Conservation (phyloP, 2,797 vertebrate species). For the Gobionotothen gibberifrons region DNA sequence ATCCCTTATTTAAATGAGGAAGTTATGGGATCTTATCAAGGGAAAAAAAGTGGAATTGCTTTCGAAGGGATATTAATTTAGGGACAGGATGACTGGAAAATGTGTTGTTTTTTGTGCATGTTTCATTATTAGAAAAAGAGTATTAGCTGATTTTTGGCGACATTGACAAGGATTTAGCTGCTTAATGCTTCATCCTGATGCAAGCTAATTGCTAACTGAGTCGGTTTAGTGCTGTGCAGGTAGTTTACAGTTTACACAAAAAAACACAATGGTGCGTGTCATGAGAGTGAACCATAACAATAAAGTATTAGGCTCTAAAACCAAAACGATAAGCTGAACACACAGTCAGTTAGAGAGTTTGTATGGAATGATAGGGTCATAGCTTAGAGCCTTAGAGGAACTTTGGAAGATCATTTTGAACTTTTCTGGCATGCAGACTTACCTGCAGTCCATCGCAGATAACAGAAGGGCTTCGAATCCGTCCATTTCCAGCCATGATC, state of each 20-base stretch:
- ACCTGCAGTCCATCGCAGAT: slow-evolving; percentile 92
- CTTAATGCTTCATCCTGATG: background rate
- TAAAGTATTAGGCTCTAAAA: background rate
- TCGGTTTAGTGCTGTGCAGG: background rate
- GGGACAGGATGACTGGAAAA: background rate
- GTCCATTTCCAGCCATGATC: slow-evolving; percentile 93
- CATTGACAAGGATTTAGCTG: no score
- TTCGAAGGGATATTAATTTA: background rate
- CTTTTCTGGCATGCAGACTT: slow-evolving; percentile 43
- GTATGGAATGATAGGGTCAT: background rate
- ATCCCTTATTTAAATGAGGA: background rate
- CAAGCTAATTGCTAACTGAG: background rate
- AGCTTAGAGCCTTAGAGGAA: background rate
- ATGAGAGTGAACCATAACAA: background rate
- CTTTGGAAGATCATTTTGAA: background rate
- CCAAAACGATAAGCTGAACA: background rate
- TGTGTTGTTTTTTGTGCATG: background rate
- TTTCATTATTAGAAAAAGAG: background rate
- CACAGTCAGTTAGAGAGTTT: no score
- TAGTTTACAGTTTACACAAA: background rate
- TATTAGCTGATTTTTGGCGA: background rate
- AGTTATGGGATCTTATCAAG: background rate
- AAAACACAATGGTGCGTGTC: background rate
- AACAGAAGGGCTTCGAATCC: slow-evolving; percentile 87
- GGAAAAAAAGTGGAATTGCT: background rate